Base-by-base conservation (phyloP, 2,888 invertebrate species). In the Pollenia labialis region DNA sequence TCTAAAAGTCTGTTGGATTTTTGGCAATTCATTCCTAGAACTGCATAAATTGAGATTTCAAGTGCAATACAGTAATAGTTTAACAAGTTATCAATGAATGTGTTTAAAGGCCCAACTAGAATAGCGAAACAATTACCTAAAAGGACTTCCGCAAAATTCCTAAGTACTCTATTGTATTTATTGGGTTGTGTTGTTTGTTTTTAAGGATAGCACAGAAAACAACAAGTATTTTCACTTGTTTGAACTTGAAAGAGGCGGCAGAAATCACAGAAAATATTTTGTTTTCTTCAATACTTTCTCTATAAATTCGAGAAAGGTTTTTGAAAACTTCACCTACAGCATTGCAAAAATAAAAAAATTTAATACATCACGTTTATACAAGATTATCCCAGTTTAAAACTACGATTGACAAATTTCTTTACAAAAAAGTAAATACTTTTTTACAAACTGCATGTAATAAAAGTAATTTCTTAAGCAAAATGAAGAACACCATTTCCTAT, bases 111-210 rank as follows among this genome's bases (percentile, higher is more conserved):
- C 44, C 8, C 56, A 62, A n/a, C 71, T 54, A 44, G 79, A 68
- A 74, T 54, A 75, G 56, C 85, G 85, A 74, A 81, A 87, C 84
- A 81, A 77, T 87, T 77, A 16, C 32, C 50, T 50, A 60, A 87
- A 87, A 85, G 81, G 87, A 85, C 87, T 87, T 87, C 87, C 87
- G 87, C 87, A 87, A 87, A 87, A 85, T 87, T 87, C 81, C 87
- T 69, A 85, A 87, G 87, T 85, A 87, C 74, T 81, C 72, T 48
- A 64, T 87, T 81, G 86, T 81, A 11, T 58, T 50, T 52, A 23
- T 54, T 62, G 48, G 16, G 56, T 52, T 71, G 69, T 74, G 74
- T 80, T 83, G 50, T 79, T 50, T 64, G 58, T 79, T 32, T 74
- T 68, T 46, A 10, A 50, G 32, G 32, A 32, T 6, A 32, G 6